These are phyloP conservation scores for Leguminivora glycinivorella DNA, from an alignment of 1,140 invertebrate genomes.

Conservation along the genomic window DNA sequence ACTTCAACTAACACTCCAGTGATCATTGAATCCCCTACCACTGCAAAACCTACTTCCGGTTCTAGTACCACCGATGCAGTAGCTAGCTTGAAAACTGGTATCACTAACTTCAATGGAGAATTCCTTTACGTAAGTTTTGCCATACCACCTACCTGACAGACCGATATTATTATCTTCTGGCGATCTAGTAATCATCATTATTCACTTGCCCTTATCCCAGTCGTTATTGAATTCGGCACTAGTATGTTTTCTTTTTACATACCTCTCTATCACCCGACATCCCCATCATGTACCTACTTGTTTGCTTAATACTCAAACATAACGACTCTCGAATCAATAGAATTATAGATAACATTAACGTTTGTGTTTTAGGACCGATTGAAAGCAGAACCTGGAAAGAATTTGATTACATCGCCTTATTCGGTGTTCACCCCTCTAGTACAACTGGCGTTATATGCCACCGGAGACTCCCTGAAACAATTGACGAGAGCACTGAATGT, in stretches of 20 bases:
- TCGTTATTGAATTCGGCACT: no score
- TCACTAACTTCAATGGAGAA: not conserved
- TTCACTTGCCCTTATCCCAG: no score
- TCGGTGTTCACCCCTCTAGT: not conserved
- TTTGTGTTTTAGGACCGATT: conserved; percentile 1
- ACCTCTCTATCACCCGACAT: no score
- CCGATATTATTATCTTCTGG: no score
- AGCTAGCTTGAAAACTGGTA: not conserved
- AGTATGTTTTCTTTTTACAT: no score
- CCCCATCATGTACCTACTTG: no score
- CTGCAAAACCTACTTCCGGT: not conserved
- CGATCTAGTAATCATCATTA: no score
- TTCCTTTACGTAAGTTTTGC: conserved; percentile 1
- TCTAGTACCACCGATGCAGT: not conserved
- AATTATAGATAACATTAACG: no score
- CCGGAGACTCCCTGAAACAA: not conserved
- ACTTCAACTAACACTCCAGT: not conserved
- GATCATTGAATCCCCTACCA: not conserved
- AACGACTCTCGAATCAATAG: no score
- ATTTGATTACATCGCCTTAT: not conserved
- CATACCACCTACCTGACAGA: no score
- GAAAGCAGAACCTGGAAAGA: not conserved
- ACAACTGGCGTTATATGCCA: not conserved
- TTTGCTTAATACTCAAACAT: no score
- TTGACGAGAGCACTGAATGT: not conserved